Evolutionary conservation across 2,888 invertebrate genomes (phyloP).

Genomic region (Sesamia inferens): DNA sequence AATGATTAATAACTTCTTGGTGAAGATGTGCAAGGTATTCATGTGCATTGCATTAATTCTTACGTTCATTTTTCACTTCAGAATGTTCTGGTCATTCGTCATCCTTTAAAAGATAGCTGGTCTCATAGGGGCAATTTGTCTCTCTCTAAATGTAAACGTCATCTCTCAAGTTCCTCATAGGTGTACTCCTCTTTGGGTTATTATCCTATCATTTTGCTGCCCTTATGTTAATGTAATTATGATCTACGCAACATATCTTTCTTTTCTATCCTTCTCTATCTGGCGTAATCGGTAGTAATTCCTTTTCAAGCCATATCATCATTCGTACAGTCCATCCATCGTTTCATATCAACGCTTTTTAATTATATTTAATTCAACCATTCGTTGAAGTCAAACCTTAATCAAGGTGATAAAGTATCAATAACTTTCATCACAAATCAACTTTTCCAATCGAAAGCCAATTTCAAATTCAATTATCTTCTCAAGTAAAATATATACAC

Average conservation of each 20-base stretch:
- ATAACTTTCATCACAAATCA: background rate
- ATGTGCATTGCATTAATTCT: conserved; percentile 23
- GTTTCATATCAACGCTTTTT: background rate
- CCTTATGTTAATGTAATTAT: background rate
- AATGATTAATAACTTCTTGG: conserved; percentile 32
- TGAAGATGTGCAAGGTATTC: conserved; percentile 9
- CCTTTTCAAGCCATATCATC: background rate
- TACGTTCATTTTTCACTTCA: conserved; percentile 22
- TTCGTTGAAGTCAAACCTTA: background rate
- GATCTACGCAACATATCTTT: background rate
- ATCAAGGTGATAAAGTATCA: background rate
- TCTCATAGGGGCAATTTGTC: conserved; percentile 19
- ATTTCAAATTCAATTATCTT: conserved; percentile 40
- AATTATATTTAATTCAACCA: background rate
- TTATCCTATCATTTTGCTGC: background rate
- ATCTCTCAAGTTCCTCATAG: background rate
- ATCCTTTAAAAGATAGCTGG: background rate
- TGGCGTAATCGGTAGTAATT: no score
- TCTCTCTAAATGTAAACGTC: background rate
- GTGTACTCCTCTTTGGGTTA: background rate
- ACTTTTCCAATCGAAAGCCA: conserved; percentile 3
- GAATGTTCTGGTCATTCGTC: background rate
- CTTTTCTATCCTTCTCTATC: background rate
- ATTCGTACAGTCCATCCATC: background rate
- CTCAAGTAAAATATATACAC: conserved; percentile 16